These are phyloP conservation scores for Microctenopoma steveboyesi DNA, from an alignment of 2,797 vertebrate genomes.

Conservation along the genomic window DNA sequence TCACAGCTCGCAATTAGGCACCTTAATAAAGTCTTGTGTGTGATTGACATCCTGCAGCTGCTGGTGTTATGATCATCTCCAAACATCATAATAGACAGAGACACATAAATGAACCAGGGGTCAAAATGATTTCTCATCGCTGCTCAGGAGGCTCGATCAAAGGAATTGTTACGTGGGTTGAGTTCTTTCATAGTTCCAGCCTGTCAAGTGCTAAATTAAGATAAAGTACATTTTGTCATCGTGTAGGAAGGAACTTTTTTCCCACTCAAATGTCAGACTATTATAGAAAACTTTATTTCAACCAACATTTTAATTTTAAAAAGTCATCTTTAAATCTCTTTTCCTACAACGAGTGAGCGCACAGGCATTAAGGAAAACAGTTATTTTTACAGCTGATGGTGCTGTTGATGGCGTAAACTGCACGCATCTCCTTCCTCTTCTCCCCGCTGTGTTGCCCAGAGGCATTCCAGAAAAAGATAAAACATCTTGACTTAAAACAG, in stretches of 20 bases:
- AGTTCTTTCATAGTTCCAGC: constrained; percentile 19
- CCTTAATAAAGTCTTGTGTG: constrained; percentile 6
- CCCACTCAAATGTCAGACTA: constrained; percentile 5
- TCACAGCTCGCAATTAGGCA: constrained; percentile 32
- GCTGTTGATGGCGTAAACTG: constrained; percentile 31
- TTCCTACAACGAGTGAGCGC: constrained; percentile 19
- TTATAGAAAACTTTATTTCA: constrained; percentile 10
- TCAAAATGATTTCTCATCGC: constrained; percentile 40
- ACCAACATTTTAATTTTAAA: neutral
- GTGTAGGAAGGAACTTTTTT: constrained; percentile 17
- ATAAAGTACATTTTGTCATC: constrained; percentile 38
- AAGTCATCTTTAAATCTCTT: constrained; percentile 19
- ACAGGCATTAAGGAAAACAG: constrained; percentile 22
- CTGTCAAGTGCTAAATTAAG: constrained; percentile 21
- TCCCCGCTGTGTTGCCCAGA: constrained; percentile 53
- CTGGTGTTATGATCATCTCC: constrained; percentile 18
- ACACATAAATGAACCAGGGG: constrained; percentile 25
- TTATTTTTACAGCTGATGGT: constrained; percentile 45
- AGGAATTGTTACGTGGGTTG: constrained; percentile 29
- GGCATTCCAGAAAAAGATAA: constrained; percentile 62
- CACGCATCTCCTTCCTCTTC: constrained; percentile 45
- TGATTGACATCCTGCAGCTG: constrained; percentile 30
- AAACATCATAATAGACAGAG: constrained; percentile 31
- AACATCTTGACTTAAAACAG: constrained; percentile 54
- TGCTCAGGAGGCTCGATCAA: constrained; percentile 41